phyloP scores from a whole-genome alignment of 2,113 vertebrate species.

The Glaucidium brasilianum region DNA sequence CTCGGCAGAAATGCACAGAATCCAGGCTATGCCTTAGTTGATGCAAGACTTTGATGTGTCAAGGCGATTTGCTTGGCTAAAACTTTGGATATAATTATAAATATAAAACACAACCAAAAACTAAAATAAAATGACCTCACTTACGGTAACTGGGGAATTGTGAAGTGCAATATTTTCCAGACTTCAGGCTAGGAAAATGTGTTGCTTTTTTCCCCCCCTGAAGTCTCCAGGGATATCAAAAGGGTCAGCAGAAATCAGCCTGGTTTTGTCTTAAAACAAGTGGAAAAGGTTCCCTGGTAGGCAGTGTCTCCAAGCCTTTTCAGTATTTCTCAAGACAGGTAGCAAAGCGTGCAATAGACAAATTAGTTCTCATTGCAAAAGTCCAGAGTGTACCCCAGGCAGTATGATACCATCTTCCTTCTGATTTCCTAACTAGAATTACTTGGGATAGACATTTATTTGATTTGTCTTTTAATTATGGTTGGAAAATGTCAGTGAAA shows the following conservation, averaged over 20 bases:
- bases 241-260: not conserved
- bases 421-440: not conserved
- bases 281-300: not conserved
- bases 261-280: not conserved
- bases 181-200: slow-evolving; percentile 52
- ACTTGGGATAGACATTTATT: not conserved
- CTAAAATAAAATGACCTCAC: slow-evolving; percentile 16
- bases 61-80: not conserved
- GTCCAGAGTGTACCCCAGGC: not conserved
- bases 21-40: not conserved
- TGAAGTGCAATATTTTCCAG: slow-evolving; percentile 45
- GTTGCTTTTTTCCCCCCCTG: not conserved
- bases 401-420: not conserved
- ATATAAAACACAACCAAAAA: not conserved
- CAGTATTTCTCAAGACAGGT: not conserved
- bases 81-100: not conserved
- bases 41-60: not conserved
- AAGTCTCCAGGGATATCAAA: slow-evolving; percentile 2
- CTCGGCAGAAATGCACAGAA: not conserved
- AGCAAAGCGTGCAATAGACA: not conserved
- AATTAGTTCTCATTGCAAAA: not conserved
- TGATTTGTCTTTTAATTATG: not conserved
- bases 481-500: not conserved
- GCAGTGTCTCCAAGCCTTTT: not conserved
- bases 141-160: not conserved